phyloP scores from a whole-genome alignment of 2,113 vertebrate species.

The Nerophis lumbriciformis region DNA sequence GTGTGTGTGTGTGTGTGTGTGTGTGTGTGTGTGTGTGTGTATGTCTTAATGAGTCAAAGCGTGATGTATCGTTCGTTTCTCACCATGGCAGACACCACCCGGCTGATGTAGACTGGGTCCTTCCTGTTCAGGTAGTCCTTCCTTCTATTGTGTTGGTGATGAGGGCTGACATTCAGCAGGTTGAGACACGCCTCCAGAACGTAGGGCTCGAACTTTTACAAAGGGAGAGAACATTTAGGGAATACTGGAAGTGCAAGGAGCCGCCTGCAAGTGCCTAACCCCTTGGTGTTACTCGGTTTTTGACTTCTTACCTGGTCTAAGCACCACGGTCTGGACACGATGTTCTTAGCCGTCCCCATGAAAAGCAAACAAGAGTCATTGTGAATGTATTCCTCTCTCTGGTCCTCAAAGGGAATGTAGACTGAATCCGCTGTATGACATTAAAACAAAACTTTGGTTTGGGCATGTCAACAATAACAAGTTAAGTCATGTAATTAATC shows the following conservation, averaged over 20 bases:
- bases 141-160: slow-evolving; percentile 38
- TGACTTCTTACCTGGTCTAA: slow-evolving; percentile 65
- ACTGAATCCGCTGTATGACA: slow-evolving; percentile 63
- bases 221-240: neutral
- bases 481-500: no score
- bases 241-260: neutral
- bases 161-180: slow-evolving; percentile 67
- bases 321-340: slow-evolving; percentile 60
- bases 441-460: neutral
- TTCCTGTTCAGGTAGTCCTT: slow-evolving; percentile 51
- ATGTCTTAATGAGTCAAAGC: neutral
- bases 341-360: slow-evolving; percentile 58
- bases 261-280: no score
- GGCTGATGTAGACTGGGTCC: slow-evolving; percentile 66
- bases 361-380: slow-evolving; percentile 67
- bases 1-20: no score
- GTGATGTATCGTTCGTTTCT: slow-evolving; percentile 12
- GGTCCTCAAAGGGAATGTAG: slow-evolving; percentile 58
- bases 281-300: no score
- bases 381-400: slow-evolving; percentile 67
- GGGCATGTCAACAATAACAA: no score
- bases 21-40: neutral
- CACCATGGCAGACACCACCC: slow-evolving; percentile 75
- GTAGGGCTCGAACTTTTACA: slow-evolving; percentile 59
- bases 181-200: slow-evolving; percentile 68